Evolutionary conservation across 1,140 invertebrate species (phyloP).

Genomic region (Polypedilum vanderplanki): DNA sequence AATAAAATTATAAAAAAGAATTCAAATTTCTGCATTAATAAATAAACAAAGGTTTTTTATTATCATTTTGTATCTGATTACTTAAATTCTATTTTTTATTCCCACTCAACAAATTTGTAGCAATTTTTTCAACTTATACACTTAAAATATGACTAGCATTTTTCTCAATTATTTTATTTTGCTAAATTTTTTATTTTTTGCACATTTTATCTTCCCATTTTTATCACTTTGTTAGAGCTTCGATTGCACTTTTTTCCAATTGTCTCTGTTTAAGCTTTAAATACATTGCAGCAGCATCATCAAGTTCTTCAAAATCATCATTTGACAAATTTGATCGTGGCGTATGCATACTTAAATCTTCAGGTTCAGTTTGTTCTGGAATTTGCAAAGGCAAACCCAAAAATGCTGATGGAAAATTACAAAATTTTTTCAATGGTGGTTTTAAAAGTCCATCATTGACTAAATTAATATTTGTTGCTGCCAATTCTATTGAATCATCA

Average conservation of each 20-base stretch:
- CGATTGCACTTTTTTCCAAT: background rate
- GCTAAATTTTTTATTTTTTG: background rate
- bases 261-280: conserved; percentile 32
- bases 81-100: background rate
- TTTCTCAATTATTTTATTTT: background rate
- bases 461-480: background rate
- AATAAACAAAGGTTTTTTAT: too few species aligned
- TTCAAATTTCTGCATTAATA: too few species aligned
- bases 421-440: background rate
- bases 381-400: background rate
- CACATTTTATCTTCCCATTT: background rate
- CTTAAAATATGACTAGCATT: too few species aligned
- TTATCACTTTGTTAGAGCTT: background rate
- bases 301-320: conserved; percentile 42
- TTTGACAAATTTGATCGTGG: conserved; percentile 38
- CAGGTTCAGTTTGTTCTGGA: conserved; percentile 79
- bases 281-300: conserved; percentile 41
- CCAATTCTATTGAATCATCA: conserved; percentile 40
- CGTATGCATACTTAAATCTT: conserved; percentile 65
- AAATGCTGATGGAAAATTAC: background rate
- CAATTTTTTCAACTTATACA: too few species aligned
- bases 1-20: too few species aligned
- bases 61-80: background rate
- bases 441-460: background rate
- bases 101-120: too few species aligned